These are phyloP conservation scores for Melanotaenia pygmaea DNA, from an alignment of 2,797 vertebrate species.

Conservation along the genomic window DNA sequence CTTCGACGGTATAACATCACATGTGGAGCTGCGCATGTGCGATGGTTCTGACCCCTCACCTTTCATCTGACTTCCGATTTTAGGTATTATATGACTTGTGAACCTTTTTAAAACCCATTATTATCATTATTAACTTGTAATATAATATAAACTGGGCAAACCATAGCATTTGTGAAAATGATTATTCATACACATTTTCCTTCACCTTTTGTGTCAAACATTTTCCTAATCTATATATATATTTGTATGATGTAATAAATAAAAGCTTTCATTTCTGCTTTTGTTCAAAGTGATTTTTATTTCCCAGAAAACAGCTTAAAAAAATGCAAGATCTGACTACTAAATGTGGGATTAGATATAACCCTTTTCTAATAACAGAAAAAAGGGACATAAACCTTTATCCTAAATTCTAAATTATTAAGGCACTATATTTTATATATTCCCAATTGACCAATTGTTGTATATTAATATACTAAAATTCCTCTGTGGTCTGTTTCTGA, in stretches of 20 bases:
- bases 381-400: too few relatives aligned
- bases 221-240: too few relatives aligned
- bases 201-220: constrained; percentile 3
- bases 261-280: constrained; percentile 30
- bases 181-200: neutral
- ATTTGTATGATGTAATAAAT: too few relatives aligned
- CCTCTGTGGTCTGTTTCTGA: neutral
- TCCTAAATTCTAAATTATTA: too few relatives aligned
- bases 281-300: constrained; percentile 11
- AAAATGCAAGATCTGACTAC: too few relatives aligned
- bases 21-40: constrained; percentile 87
- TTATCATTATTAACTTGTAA: neutral
- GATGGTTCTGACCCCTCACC: constrained; percentile 77
- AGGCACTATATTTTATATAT: neutral
- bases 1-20: constrained; percentile 84
- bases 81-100: neutral
- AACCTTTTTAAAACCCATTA: neutral
- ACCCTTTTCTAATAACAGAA: too few relatives aligned
- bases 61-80: constrained; percentile 58
- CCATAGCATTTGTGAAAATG: neutral
- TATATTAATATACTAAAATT: neutral
- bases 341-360: too few relatives aligned
- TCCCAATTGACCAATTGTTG: neutral
- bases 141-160: neutral
- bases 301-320: neutral